These are phyloP conservation scores for Colletes gigas DNA, from an alignment of 1,140 invertebrate species.

Conservation along the genomic window DNA sequence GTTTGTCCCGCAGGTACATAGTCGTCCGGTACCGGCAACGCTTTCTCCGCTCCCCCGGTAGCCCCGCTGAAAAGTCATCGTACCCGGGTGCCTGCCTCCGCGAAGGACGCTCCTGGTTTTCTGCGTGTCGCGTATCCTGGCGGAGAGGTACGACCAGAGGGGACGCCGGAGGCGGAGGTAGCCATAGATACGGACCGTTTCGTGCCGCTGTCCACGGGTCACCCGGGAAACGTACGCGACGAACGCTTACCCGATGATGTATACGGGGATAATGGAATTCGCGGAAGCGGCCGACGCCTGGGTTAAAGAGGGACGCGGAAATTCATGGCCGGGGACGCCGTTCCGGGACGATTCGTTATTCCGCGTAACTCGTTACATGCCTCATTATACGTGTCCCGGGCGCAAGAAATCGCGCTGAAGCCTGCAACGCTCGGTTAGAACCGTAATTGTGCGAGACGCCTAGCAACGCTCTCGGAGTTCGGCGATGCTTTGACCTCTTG, in stretches of 20 bases:
- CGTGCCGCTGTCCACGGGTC: neutral
- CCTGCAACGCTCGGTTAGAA: too few species aligned
- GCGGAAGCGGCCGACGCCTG: slow-evolving; percentile 1
- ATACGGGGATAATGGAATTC: slow-evolving; percentile 22
- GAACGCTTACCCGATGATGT: slow-evolving; percentile 6
- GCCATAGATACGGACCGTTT: neutral
- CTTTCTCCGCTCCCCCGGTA: slow-evolving; percentile 40
- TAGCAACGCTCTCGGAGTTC: too few species aligned
- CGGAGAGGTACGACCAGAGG: slow-evolving; percentile 5
- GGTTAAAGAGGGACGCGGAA: neutral
- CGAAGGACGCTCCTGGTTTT: slow-evolving; percentile 41
- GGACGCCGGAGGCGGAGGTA: neutral
- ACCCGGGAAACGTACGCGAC: slow-evolving; percentile 6
- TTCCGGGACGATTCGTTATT: slow-evolving; percentile 13
- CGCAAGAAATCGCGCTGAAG: neutral
- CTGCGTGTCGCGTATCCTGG: slow-evolving; percentile 1
- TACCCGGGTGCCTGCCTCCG: slow-evolving; percentile 23
- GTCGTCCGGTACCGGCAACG: slow-evolving; percentile 30
- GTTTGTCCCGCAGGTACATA: slow-evolving; percentile 40
- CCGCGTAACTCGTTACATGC: slow-evolving; percentile 14
- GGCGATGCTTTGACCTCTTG: too few species aligned
- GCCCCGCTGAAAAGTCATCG: slow-evolving; percentile 44
- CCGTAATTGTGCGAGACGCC: too few species aligned
- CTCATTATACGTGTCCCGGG: neutral
- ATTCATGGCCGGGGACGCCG: neutral